Evolutionary conservation across 2,113 vertebrate species (phyloP).

Genomic region (Uropsilus gracilis): DNA sequence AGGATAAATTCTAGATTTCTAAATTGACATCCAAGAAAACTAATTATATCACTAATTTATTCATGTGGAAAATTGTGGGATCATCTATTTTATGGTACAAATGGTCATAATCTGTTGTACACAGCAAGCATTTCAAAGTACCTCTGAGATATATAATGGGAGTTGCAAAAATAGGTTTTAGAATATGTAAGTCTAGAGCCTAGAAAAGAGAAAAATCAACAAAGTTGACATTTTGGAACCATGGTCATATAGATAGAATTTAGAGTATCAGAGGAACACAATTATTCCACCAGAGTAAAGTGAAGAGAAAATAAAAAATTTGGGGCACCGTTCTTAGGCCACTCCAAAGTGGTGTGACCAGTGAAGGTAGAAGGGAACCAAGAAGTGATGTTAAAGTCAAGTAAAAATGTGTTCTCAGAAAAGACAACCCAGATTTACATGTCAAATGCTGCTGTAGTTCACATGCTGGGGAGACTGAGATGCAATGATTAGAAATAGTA

Average conservation of each 20-base stretch:
- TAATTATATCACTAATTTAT: neutral
- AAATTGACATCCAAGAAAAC: neutral
- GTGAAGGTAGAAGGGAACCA: neutral
- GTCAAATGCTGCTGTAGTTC: neutral
- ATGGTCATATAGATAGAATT: neutral
- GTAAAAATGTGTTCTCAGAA: neutral
- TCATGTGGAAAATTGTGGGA: neutral
- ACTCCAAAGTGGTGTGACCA: neutral
- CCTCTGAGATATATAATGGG: neutral
- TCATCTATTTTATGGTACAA: neutral
- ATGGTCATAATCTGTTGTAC: neutral
- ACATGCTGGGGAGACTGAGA: neutral
- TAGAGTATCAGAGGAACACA: neutral
- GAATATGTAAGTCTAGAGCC: neutral
- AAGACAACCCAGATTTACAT: rapidly evolving
- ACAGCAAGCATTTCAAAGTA: neutral
- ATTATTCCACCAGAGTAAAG: neutral
- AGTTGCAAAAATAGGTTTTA: neutral
- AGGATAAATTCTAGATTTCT: neutral
- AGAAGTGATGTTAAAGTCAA: neutral
- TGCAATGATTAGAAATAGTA: neutral
- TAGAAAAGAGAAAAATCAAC: neutral
- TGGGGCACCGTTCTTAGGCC: neutral
- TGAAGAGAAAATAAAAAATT: neutral
- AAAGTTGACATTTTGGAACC: neutral